Base-by-base conservation (phyloP, 2,797 vertebrate species). In the Argentina silus region DNA sequence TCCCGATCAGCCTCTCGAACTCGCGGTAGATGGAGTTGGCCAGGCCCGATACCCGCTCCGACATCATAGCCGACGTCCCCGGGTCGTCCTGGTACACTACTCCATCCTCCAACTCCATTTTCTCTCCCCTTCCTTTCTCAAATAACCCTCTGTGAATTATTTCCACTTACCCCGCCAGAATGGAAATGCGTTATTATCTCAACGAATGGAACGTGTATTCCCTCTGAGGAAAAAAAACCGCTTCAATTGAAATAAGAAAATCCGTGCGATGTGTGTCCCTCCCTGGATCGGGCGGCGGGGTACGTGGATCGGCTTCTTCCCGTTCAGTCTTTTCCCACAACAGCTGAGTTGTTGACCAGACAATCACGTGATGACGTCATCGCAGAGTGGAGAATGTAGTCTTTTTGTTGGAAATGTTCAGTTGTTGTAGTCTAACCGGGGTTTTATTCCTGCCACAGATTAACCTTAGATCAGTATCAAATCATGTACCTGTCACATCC, bases 31-130 rank as follows among this genome's bases (percentile, higher is more conserved):
- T 97, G 84, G 95, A 96, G 90, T 91, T 95, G 83, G 97, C 96
- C 93, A 97, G 95, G 92, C 96, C 96, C 82, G 96, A 98, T 78
- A 98, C 96, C 88, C 97, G 93, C 90, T 98, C 97, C 78, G 96
- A 98, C 97, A 98, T 98, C 87, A 96, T 93, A 84, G 94, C 93
- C 82, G 93, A 92, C 75, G 94, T 94, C 80, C 90, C 93, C 85
- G 96, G 95, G 89, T 96, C 95, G 90, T 98, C 96, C 93, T 97
- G 96, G 90, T 97, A 98, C 93, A 94, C 96, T 93, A 95, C 95
- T 90, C 96, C 94, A 93, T 98, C 96, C 90, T 97, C 96, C 93
- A 98, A 93, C 94, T 97, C 96, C 97, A 98, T 98, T 90, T 71
- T 84, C 76, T 71, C 67, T 56, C 72, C 59, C 14, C 60, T 45